phyloP scores from a whole-genome alignment of 1,140 invertebrate genomes.

The Gryllus bimaculatus region DNA sequence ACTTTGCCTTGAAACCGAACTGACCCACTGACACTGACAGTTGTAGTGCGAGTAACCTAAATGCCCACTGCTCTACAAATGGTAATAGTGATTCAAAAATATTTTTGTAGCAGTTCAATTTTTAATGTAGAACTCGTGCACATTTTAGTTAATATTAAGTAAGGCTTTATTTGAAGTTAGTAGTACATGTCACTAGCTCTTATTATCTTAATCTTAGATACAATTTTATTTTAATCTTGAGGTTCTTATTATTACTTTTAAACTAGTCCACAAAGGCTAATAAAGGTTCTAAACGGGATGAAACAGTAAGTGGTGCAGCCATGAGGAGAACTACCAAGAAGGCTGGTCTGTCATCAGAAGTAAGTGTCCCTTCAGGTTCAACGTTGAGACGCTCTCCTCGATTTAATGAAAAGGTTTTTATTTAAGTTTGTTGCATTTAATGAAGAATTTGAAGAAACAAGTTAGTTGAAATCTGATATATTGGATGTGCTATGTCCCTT shows the following conservation, averaged over 20 bases:
- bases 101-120: background rate
- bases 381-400: conserved; percentile 10
- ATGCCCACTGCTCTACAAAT: background rate
- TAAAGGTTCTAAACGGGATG: background rate
- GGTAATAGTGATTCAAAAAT: background rate
- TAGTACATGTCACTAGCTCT: background rate
- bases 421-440: background rate
- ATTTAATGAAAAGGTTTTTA: conserved; percentile 13
- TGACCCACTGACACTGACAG: conserved; percentile 2
- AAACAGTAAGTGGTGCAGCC: background rate
- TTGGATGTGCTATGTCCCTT: conserved; percentile 1
- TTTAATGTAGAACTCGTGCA: background rate
- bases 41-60: background rate
- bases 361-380: conserved; percentile 4
- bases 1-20: background rate
- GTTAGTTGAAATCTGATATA: background rate
- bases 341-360: background rate
- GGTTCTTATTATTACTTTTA: background rate
- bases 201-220: background rate
- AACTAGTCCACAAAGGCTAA: background rate
- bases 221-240: background rate
- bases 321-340: background rate
- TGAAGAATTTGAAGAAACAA: background rate
- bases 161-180: background rate
- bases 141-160: background rate